Percentiles rank a stretch among this genome's conserved stretches.
Evolutionary conservation across 2,113 vertebrate species (phyloP).

Genomic region (Passer montanus): DNA sequence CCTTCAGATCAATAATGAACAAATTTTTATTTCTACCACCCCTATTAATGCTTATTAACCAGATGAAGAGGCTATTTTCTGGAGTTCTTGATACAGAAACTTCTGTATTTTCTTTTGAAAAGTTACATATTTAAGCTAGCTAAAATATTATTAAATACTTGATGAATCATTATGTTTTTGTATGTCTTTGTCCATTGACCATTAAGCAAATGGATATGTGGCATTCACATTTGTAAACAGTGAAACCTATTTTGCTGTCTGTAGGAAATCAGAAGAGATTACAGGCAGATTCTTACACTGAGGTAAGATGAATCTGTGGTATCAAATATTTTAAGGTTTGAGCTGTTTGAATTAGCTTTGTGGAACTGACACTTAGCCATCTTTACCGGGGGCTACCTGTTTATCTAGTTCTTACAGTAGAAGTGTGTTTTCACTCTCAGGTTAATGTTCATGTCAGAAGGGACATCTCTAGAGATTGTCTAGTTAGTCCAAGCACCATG

Average conservation of each 20-base stretch:
- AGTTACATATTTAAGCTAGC: background rate
- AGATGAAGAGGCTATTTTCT: slow-evolving; percentile 24
- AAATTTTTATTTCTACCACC: slow-evolving; percentile 2
- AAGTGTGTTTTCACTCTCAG: background rate
- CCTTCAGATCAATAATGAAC: slow-evolving; percentile 26
- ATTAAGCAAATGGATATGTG: background rate
- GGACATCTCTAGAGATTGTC: background rate
- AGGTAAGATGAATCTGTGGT: background rate
- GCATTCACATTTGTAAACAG: background rate
- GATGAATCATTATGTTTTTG: background rate
- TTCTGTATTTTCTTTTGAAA: background rate
- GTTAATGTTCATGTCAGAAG: background rate
- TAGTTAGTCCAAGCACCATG: background rate
- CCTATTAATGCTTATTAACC: background rate
- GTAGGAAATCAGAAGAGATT: background rate
- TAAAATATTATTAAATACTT: background rate
- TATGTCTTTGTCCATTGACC: background rate
- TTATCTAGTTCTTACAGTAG: background rate
- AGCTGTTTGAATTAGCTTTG: background rate
- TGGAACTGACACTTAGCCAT: background rate
- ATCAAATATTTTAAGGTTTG: background rate
- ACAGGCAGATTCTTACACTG: background rate
- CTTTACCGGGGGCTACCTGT: background rate
- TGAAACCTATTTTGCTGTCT: background rate
- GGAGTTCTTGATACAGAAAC: background rate